Base-by-base conservation (phyloP, 1,140 invertebrate genomes). In the Pseudobourletiella spinata region DNA sequence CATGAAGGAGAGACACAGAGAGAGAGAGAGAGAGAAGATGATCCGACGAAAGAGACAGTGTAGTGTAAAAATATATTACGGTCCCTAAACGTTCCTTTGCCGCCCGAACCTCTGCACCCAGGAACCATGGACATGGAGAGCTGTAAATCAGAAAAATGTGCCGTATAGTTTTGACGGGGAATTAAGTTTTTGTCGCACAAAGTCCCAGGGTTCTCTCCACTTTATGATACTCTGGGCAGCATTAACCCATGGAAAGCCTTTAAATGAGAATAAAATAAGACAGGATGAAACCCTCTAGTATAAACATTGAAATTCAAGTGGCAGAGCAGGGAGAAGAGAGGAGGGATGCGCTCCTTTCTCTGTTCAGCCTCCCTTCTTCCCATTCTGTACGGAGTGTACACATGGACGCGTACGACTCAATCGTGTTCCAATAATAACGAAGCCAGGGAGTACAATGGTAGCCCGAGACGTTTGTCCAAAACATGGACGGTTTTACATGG, bases 161-260 rank as follows among this genome's bases (percentile, higher is more conserved):
- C 28, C 28, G 48, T 51, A 51, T 26, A 51, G 48, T 51, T 51
- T 51, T 51, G 48, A 51, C 48, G 48, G 28, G 48, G 48, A 51
- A 51, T 51, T 51, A 51, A 51, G 3, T 51, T 51, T 51, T 51
- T 51, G 48, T 51, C n/a, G 48, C 15, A 15, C 8, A 51, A 51
- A 26, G 15, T 6, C 14, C 22, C 11, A 51, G 25, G 48, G 48
- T 24, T 51, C 25, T 46, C 6, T 51, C 48, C 48, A 51, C 6
- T 51, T 51, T 51, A 46, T 46, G 44, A 18, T 46, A 46, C 44
- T 14, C 18, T 15, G 44, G 44, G 6, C 44, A 14, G 18, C 22
- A 46, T 46, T 46, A 6, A 20, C 22, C 8, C 18, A 18, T 46
- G 6, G 44, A 46, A 46, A 39, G 32, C 32, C 8, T 39, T 39